These are phyloP conservation scores for Trissolcus japonicus DNA, from an alignment of 2,888 invertebrate genomes.

Conservation along the genomic window DNA sequence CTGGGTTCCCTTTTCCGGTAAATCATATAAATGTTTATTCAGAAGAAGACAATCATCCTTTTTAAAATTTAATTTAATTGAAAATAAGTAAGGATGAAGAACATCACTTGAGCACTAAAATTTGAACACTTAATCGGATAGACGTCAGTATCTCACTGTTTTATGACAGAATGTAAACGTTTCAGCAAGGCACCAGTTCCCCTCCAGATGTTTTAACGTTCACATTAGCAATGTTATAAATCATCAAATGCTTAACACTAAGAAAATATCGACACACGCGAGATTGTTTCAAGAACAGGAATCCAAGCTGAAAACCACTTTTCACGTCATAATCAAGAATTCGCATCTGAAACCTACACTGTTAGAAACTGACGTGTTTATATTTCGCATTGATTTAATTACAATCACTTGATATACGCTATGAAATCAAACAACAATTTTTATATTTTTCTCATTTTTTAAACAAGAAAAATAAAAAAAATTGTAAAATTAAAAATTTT, in stretches of 20 bases:
- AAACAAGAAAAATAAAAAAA: no score
- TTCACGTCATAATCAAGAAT: slow-evolving; percentile 1
- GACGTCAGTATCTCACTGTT: slow-evolving; percentile 36
- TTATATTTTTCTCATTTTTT: no score
- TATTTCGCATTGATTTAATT: no score
- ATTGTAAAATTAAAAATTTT: no score
- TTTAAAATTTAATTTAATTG: neutral
- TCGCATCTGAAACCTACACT: neutral
- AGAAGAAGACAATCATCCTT: neutral
- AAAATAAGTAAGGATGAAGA: neutral
- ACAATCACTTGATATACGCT: no score
- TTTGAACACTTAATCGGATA: slow-evolving; percentile 31
- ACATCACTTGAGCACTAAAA: slow-evolving; percentile 30
- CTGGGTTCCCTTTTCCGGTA: neutral
- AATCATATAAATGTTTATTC: no score
- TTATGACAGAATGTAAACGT: slow-evolving; percentile 30
- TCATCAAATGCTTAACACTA: slow-evolving; percentile 22
- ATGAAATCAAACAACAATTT: no score
- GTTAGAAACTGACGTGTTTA: no score
- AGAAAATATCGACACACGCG: slow-evolving; percentile 16
- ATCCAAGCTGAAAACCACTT: neutral
- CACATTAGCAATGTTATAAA: slow-evolving; percentile 35
- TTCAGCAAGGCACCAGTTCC: slow-evolving; percentile 26
- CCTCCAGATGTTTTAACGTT: slow-evolving; percentile 41
- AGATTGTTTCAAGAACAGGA: slow-evolving; percentile 1